Evolutionary conservation across 1,140 invertebrate genomes (phyloP).

Genomic region (Ceratosolen fusciceps): DNA sequence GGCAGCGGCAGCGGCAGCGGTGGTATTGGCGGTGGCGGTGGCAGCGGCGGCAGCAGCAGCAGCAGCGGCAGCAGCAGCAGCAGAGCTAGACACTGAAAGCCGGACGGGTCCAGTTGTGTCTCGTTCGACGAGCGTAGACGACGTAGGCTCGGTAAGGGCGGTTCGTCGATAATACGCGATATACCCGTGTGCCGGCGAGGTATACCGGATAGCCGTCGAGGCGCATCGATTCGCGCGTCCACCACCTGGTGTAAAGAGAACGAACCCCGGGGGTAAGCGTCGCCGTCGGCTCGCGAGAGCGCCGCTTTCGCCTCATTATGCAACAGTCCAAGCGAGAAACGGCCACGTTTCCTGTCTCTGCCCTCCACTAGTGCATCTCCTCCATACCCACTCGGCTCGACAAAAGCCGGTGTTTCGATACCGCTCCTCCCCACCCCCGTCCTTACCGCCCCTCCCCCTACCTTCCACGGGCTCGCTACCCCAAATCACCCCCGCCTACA

Average conservation of each 20-base stretch:
- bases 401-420: no score
- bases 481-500: no score
- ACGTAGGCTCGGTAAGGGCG: background rate
- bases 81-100: background rate
- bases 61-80: no score
- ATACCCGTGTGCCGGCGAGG: background rate
- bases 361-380: no score
- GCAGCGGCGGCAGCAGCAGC: no score
- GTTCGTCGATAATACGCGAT: background rate
- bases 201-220: background rate
- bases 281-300: background rate
- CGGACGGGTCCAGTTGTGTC: background rate
- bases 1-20: no score
- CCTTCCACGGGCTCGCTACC: no score
- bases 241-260: background rate
- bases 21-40: no score
- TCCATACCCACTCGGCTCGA: no score
- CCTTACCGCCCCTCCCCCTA: no score
- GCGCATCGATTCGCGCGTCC: conserved; percentile 8
- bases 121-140: no score
- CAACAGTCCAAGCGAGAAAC: conserved; percentile 47
- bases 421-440: no score
- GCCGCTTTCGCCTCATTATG: conserved; percentile 60
- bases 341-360: background rate
- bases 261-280: background rate